Conservation (phyloP, 2,888 invertebrate genomes). For the Cheiracanthium punctorium region DNA sequence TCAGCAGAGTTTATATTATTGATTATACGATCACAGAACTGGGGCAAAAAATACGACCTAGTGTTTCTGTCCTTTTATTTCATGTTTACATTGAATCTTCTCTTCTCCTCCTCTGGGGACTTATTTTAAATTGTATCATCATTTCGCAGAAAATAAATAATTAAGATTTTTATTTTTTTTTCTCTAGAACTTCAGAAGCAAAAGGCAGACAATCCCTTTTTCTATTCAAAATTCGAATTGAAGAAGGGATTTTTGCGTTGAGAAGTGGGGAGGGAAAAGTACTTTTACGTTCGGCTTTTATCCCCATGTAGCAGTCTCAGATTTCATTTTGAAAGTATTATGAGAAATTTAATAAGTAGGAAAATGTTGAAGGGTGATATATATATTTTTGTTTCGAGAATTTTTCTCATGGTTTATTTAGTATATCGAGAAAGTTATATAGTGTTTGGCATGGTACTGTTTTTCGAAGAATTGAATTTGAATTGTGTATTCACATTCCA, state of each 20-base stretch:
- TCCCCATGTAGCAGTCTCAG: not conserved
- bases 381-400: not conserved
- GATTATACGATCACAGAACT: too few species aligned
- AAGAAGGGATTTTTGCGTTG: too few species aligned
- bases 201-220: not conserved
- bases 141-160: not conserved
- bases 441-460: too few species aligned
- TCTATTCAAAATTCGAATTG: not conserved
- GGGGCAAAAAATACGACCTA: too few species aligned
- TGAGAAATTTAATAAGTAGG: not conserved
- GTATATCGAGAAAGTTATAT: too few species aligned
- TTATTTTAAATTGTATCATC: not conserved
- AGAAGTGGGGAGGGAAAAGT: too few species aligned
- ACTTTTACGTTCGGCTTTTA: not conserved
- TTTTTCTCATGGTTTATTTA: not conserved
- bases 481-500: too few species aligned
- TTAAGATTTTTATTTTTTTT: too few species aligned
- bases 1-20: too few species aligned
- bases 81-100: slow-evolving; percentile 12
- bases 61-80: not conserved
- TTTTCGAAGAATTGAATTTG: too few species aligned
- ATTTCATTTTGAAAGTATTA: not conserved
- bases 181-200: too few species aligned
- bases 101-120: not conserved
- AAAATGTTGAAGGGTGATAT: not conserved